Evolutionary conservation across 2,797 vertebrate genomes (phyloP).

Genomic region (Jordanella pulchra): DNA sequence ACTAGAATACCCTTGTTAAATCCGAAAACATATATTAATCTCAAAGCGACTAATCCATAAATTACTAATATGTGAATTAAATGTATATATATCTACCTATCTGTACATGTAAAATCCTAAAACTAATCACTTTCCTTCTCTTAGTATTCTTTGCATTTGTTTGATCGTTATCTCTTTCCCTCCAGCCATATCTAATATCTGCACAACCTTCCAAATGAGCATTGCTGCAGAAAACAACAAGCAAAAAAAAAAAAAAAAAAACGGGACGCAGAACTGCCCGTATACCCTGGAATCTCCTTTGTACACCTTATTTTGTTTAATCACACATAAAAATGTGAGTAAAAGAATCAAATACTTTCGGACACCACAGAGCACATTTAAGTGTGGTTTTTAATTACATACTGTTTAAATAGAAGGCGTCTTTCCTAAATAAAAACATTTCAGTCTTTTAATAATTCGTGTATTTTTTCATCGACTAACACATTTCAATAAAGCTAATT

Average conservation of each 20-base stretch:
- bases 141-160: neutral
- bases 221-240: constrained; percentile 34
- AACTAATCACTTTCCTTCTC: neutral
- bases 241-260: constrained; percentile 22
- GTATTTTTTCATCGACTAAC: neutral
- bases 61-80: neutral
- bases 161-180: constrained; percentile 10
- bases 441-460: neutral
- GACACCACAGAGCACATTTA: neutral
- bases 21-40: neutral
- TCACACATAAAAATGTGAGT: neutral
- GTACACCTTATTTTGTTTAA: neutral
- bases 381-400: neutral
- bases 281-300: neutral
- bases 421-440: neutral
- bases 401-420: neutral
- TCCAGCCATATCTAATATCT: constrained; percentile 11
- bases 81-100: too few relatives aligned
- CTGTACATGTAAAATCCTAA: neutral
- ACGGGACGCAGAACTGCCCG: constrained; percentile 2
- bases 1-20: neutral
- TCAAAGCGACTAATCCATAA: neutral
- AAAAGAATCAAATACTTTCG: neutral
- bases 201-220: constrained; percentile 35
- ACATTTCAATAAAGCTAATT: constrained; percentile 1